Percentiles rank a stretch among this genome's conserved stretches.
These are phyloP conservation scores for Bubalus kerabau DNA, from an alignment of 2,113 vertebrate genomes.

Conservation along the genomic window DNA sequence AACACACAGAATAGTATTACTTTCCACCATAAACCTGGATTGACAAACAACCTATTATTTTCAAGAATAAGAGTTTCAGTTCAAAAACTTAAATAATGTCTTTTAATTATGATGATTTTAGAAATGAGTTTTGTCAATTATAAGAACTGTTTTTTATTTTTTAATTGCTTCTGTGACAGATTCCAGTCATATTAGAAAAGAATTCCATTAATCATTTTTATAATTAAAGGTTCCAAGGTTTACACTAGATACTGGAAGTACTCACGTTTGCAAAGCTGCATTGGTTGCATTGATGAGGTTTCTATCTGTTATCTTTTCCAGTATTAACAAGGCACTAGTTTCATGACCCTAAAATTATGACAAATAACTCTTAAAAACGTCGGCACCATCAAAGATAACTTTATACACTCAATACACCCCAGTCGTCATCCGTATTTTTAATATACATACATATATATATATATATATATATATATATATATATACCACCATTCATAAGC, in stretches of 20 bases:
- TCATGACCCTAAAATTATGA: slow-evolving; percentile 92
- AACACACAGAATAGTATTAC: background rate
- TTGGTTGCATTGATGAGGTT: slow-evolving; percentile 99
- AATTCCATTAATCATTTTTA: background rate
- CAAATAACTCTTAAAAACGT: slow-evolving; percentile 59
- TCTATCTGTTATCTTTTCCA: slow-evolving; percentile 97
- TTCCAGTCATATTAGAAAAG: background rate
- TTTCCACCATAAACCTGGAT: background rate
- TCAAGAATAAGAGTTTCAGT: slow-evolving; percentile 22
- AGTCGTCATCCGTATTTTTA: background rate
- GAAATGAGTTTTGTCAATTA: background rate
- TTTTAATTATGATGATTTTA: slow-evolving; percentile 26
- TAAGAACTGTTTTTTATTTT: background rate
- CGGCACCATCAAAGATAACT: slow-evolving; percentile 17
- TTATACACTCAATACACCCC: background rate
- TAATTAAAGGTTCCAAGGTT: background rate
- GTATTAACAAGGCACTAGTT: slow-evolving; percentile 99
- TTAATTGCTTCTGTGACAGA: background rate
- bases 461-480: too few species aligned
- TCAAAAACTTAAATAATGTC: background rate
- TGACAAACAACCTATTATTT: background rate
- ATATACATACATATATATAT: background rate
- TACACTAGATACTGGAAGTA: slow-evolving; percentile 31
- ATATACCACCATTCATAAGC: background rate
- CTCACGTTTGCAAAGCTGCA: slow-evolving; percentile 97